These are phyloP conservation scores for Epicampocera succincta DNA, from an alignment of 2,888 invertebrate species.

Conservation along the genomic window DNA sequence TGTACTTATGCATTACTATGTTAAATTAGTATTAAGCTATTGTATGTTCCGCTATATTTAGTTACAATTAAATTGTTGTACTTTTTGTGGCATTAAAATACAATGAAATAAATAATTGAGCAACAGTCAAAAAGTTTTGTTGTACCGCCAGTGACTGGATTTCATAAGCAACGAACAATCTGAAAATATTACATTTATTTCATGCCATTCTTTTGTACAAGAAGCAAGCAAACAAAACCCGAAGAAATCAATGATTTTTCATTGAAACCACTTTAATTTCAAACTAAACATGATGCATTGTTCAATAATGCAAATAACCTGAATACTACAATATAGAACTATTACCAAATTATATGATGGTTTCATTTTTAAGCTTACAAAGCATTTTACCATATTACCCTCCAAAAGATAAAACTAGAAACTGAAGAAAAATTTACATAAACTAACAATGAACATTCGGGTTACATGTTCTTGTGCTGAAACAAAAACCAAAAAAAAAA, in stretches of 20 bases:
- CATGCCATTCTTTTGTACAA: no score
- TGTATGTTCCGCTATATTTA: no score
- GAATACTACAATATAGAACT: slow-evolving; percentile 15
- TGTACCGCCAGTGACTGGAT: no score
- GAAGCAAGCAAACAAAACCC: no score
- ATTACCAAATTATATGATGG: slow-evolving; percentile 44
- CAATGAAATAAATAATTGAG: no score
- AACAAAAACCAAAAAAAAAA: slow-evolving; percentile 3
- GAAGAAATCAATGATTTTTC: background rate
- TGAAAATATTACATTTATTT: no score
- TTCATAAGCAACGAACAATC: no score
- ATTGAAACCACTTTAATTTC: background rate
- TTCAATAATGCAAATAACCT: slow-evolving; percentile 46
- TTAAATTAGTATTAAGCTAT: no score
- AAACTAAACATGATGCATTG: background rate
- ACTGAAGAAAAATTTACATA: slow-evolving; percentile 43
- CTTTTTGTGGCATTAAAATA: no score
- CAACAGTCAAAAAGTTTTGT: no score
- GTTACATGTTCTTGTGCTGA: background rate
- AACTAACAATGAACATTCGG: slow-evolving; percentile 30
- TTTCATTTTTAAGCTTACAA: slow-evolving; percentile 9
- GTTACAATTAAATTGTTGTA: no score
- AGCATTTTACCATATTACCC: background rate
- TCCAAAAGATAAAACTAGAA: slow-evolving; percentile 13
- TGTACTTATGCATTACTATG: no score